A percentile compares a stretch with the other conserved stretches of the same genome.
These are phyloP conservation scores for Drosophila nigricruria DNA, from an alignment of 2,888 invertebrate species.

Conservation along the genomic window DNA sequence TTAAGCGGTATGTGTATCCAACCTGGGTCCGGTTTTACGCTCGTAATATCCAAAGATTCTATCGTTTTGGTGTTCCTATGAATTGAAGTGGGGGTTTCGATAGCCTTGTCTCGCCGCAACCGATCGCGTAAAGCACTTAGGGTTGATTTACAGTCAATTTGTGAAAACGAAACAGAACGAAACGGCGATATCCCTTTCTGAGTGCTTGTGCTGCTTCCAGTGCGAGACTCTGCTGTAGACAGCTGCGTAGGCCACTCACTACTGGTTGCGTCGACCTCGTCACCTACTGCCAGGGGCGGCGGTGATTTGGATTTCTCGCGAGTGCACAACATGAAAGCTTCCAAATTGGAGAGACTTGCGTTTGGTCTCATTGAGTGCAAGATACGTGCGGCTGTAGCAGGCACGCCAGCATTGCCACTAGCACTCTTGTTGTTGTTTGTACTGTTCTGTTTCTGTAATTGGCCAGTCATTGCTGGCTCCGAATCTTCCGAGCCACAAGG, in stretches of 20 bases:
- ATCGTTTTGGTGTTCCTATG: slow-evolving; percentile 47
- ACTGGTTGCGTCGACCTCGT: slow-evolving; percentile 59
- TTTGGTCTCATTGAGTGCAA: slow-evolving; percentile 79
- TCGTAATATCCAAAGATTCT: slow-evolving; percentile 2
- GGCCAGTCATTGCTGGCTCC: slow-evolving; percentile 61
- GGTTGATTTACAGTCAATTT: slow-evolving; percentile 90
- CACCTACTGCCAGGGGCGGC: slow-evolving; percentile 51
- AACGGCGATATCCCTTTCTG: slow-evolving; percentile 89
- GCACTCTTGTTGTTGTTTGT: slow-evolving; percentile 62
- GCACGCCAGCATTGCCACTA: slow-evolving; percentile 14
- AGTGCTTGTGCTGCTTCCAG: slow-evolving; percentile 84
- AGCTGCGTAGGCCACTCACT: slow-evolving; percentile 84
- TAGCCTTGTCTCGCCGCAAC: slow-evolving; percentile 80
- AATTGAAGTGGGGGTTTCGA: slow-evolving; percentile 71
- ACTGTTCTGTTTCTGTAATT: slow-evolving; percentile 73
- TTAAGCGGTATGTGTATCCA: slow-evolving; percentile 82
- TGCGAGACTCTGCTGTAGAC: slow-evolving; percentile 87
- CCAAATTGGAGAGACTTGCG: slow-evolving; percentile 83
- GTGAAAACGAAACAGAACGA: slow-evolving; percentile 94
- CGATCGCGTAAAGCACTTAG: slow-evolving; percentile 83
- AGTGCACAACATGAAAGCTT: slow-evolving; percentile 75
- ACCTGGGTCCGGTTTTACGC: slow-evolving; percentile 59
- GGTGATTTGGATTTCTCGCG: slow-evolving; percentile 81
- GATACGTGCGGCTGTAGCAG: slow-evolving; percentile 51
- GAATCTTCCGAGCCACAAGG: slow-evolving; percentile 30